Conservation (phyloP, 2,113 vertebrate species). For the Cephalophus harveyi region DNA sequence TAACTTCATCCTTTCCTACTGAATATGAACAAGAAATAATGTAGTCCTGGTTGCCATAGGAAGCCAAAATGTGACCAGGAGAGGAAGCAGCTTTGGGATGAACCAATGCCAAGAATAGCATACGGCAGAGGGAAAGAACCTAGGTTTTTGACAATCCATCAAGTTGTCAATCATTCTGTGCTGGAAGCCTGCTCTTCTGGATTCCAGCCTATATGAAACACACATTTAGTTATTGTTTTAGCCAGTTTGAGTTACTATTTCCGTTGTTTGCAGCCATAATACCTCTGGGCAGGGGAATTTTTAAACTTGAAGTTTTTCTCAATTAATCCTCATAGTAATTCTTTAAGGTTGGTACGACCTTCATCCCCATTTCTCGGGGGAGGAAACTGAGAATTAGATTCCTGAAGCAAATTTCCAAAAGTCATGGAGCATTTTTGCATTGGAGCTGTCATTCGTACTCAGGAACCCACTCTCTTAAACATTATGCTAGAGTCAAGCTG, state of each 20-base stretch:
- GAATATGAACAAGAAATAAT: slow-evolving; percentile 25
- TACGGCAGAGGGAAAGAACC: background rate
- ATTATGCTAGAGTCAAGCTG: background rate
- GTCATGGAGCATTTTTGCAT: background rate
- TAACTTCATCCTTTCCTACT: slow-evolving; percentile 2
- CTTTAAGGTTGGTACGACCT: background rate
- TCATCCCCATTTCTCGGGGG: background rate
- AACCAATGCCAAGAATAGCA: background rate
- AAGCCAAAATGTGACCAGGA: background rate
- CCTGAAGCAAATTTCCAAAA: background rate
- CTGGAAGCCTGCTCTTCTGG: background rate
- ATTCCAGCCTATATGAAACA: background rate
- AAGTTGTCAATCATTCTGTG: slow-evolving; percentile 3
- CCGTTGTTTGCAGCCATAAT: background rate
- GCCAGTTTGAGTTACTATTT: background rate
- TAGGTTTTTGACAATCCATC: slow-evolving; percentile 1
- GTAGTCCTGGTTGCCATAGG: background rate
- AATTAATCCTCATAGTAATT: background rate
- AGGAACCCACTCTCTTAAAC: background rate
- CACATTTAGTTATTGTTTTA: slow-evolving; percentile 27
- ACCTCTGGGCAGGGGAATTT: background rate
- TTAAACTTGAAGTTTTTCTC: background rate
- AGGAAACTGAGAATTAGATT: background rate
- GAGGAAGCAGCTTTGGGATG: slow-evolving; percentile 10
- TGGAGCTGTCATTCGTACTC: background rate